Base-by-base conservation (phyloP, 2,113 vertebrate genomes). In the Pedionomus torquatus region DNA sequence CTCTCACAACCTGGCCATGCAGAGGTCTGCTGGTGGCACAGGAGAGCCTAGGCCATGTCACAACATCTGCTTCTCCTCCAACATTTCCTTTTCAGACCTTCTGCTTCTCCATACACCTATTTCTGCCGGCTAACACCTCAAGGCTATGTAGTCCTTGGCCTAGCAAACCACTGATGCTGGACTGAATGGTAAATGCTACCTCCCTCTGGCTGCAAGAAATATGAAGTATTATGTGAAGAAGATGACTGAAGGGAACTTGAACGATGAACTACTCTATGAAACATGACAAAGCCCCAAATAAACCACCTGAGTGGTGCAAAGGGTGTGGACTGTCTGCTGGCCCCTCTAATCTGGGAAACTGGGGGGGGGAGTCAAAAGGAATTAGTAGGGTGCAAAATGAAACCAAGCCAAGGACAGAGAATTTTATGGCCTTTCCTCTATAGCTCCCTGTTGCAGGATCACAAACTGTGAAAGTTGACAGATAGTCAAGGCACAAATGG, bases 281-380 rank as follows among this genome's bases (percentile, higher is more conserved):
- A 51, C 7, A 3, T 4, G 18, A 19, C 37, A 54, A 72, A 77
- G n/a, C 13, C 7, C 46, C 17, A 46, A 78, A 69, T 51, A 78
- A 84, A 26, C 37, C 23, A 31, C 37, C 23, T 11, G 9, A 41
- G 21, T 4, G 51, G 28, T 35, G 46, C 2, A 0, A 1, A 13
- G 14, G 15, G 5, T 25, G n/a, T 5, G n/a, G 46, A 31, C 58
- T 84, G 13, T 30, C 69, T 70, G 37, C 55, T 93, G 85, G 18
- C 26, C 85, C 16, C 74, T 60, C 58, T 64, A 35, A 51, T 46
- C 39, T 3, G 6, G 60, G 37, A 63, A 76, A 52, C 15, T 43
- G 63, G 33, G 17, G 8, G 25, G 63, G 33, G 17, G 8, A 28
- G 55, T 43, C 21, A 55, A 55, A 71, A 51, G 46, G 51, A 81